These are phyloP conservation scores for Sinhomidia bicolor DNA, from an alignment of 2,888 invertebrate species.

Conservation along the genomic window DNA sequence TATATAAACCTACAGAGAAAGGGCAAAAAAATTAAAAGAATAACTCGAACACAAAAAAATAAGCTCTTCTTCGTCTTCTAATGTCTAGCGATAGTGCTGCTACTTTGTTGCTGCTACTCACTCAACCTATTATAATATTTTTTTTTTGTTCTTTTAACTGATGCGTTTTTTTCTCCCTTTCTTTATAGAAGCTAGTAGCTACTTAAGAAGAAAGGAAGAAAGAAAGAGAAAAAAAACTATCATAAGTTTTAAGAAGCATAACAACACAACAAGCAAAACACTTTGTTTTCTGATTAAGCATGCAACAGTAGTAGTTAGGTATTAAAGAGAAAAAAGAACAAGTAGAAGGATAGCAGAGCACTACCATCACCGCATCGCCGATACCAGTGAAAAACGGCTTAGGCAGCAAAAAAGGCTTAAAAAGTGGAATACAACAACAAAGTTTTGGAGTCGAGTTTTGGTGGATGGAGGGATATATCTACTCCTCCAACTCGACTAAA, in stretches of 20 bases:
- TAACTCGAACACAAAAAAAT: conserved; percentile 10
- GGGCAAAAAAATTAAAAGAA: conserved; percentile 50
- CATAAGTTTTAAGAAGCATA: conserved; percentile 33
- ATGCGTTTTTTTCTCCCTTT: conserved; percentile 15
- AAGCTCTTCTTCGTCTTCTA: neutral
- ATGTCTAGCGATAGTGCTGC: conserved; percentile 13
- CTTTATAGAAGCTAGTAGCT: neutral
- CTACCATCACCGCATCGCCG: neutral
- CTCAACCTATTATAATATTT: conserved; percentile 38
- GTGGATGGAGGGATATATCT: neutral
- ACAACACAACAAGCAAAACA: conserved; percentile 46
- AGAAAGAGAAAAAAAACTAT: neutral
- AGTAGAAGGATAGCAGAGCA: neutral
- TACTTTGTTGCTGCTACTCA: neutral
- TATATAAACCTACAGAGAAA: conserved; percentile 47
- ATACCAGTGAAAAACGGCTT: conserved; percentile 6
- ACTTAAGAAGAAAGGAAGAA: neutral
- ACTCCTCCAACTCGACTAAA: neutral
- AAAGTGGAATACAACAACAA: neutral
- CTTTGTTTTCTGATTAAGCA: conserved; percentile 69
- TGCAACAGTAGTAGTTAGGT: conserved; percentile 63
- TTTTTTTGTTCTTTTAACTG: conserved; percentile 14
- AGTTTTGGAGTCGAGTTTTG: neutral
- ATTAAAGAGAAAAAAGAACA: neutral
- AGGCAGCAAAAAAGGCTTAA: conserved; percentile 49